phyloP scores from a whole-genome alignment of 2,888 invertebrate genomes.

The Odontocerum albicorne region DNA sequence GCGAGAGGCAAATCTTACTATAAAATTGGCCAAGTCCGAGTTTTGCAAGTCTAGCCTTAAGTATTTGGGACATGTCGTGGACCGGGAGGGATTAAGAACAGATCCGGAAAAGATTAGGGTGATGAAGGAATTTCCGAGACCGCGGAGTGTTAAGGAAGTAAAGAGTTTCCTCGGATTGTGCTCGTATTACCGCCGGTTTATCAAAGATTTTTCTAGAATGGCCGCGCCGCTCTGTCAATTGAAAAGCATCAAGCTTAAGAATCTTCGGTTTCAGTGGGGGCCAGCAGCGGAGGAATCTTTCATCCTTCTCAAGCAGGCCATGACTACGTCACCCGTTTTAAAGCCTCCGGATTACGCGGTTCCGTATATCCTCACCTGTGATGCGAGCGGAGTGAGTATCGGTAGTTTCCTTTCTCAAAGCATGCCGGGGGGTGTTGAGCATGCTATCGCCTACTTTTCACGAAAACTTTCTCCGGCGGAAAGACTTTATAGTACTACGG shows the following conservation, averaged over 20 bases:
- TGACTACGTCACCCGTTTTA: not conserved
- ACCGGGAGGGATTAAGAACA: conserved; percentile 37
- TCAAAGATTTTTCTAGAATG: not conserved
- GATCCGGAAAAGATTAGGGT: conserved; percentile 36
- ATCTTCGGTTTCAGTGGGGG: not conserved
- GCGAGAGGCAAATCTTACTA: conserved; percentile 37
- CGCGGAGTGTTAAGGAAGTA: too few species aligned
- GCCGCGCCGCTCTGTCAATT: not conserved
- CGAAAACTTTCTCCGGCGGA: not conserved
- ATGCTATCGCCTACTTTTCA: conserved; percentile 1
- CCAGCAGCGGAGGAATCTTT: not conserved
- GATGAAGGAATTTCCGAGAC: conserved; percentile 12
- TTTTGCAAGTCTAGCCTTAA: conserved; percentile 36
- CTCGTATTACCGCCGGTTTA: not conserved
- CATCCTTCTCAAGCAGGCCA: not conserved
- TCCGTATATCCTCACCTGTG: conserved; percentile 5
- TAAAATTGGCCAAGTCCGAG: conserved; percentile 38
- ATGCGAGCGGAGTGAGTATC: not conserved
- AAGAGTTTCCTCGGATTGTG: too few species aligned
- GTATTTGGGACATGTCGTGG: conserved; percentile 40
- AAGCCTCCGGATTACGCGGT: not conserved
- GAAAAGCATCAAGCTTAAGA: not conserved
- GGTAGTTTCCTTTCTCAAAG: conserved; percentile 5
- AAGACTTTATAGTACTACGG: not conserved
- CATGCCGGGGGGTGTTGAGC: not conserved